Evolutionary conservation across 2,113 vertebrate genomes (phyloP), one percentile per base, ranked within the genome.

Genomic region (Sturnira hondurensis): DNA sequence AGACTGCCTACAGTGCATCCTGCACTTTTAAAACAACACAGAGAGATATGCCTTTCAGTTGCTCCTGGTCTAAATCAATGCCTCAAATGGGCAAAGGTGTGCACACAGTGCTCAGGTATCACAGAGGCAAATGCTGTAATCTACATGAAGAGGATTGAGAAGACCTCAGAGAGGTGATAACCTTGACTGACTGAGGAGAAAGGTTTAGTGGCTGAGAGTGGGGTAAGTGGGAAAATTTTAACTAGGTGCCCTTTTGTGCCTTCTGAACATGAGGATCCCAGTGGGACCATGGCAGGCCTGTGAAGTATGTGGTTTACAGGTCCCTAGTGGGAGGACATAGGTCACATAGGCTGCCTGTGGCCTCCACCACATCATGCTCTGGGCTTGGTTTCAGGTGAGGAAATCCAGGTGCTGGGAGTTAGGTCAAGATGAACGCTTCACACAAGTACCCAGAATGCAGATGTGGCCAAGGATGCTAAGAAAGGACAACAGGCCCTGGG

Each of bases 81-180:
- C 22, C 65, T 47, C 52, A 86, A 28, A 9, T 6, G 3, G 9
- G 38, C 26, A 68, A 84, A 38, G 61, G 38, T 41, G 1, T 74
- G 43, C 13, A 65, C 43, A 28, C 38, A 8, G 22, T 15, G 7
- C 7, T 70, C 14, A 12, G 54, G 52, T 24, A 22, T 31, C 33
- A 0, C 13, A 65, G 73, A 16, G 3, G n/a, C 0, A 0, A 65
- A 80, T 52, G 19, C 12, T 58, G 13, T 11, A 2, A 24, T 52
- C 13, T 47, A n/a, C 11, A 31, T 61, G 20, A 5, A 56, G 15
- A 71, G 24, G 38, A 3, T 61, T 36, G 47, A 76, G 36, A 52
- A 38, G 76, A 45, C 15, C 50, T 43, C 58, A 77, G 73, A 85
- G 1, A 81, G 26, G 36, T 65, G 17, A 7, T 4, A 61, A 43